Conservation (phyloP, 2,888 invertebrate species). For the Clepsis dumicolana region DNA sequence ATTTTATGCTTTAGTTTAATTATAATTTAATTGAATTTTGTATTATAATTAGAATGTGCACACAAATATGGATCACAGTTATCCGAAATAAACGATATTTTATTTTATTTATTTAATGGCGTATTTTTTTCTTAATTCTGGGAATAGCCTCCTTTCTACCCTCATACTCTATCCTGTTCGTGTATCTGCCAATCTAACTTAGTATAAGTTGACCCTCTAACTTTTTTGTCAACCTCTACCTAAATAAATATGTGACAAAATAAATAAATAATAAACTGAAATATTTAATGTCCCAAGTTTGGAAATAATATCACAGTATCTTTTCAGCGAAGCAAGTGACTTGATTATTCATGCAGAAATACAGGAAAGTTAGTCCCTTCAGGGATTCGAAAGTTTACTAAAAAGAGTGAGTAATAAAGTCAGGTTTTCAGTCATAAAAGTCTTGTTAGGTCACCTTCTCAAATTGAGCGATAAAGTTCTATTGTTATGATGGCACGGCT, state of each 20-base stretch:
- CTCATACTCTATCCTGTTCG: not conserved
- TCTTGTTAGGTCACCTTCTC: conserved; percentile 24
- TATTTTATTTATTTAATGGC: too few relatives aligned
- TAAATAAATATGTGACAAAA: not conserved
- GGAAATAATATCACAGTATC: not conserved
- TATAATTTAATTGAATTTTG: too few relatives aligned
- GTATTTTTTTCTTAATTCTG: too few relatives aligned
- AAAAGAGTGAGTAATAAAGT: conserved; percentile 20
- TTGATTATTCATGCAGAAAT: conserved; percentile 25
- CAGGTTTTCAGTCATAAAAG: conserved; percentile 10
- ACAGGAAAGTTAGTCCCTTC: conserved; percentile 8
- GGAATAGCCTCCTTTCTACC: not conserved
- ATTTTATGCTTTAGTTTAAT: too few relatives aligned
- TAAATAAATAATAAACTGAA: not conserved
- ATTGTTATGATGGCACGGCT: conserved; percentile 2
- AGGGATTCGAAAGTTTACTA: conserved; percentile 18
- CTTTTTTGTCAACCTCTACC: not conserved
- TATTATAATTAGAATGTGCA: too few relatives aligned
- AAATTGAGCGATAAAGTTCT: not conserved
- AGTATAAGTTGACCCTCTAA: not conserved
- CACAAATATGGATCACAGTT: too few relatives aligned
- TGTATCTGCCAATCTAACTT: conserved; percentile 1
- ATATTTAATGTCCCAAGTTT: not conserved
- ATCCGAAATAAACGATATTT: too few relatives aligned
- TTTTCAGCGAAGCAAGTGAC: conserved; percentile 13